Evolutionary conservation across 1,140 invertebrate genomes (phyloP), one percentile per base, ranked within the genome.

Genomic region (Anagrus nilaparvatae): DNA sequence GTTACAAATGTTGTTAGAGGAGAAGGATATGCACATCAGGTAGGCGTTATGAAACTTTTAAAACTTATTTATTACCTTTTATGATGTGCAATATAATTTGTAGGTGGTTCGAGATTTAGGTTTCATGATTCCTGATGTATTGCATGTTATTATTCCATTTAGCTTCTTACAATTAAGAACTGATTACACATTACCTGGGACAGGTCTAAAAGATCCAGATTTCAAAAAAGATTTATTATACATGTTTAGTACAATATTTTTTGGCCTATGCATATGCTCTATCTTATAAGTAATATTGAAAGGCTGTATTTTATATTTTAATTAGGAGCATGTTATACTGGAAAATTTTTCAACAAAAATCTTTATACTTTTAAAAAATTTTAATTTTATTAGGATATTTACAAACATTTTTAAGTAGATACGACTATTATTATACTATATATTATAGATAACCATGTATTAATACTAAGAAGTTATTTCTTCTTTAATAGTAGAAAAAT

Each of bases 111-210:
- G 82, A 7, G 79, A 85, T 61, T 63, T 85, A 38, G 79, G 77
- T 14, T 76, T 86, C 48, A 84, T 85, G 81, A 65, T 82, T 34
- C 81, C 82, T 4, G 82, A 86, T 56, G 54, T 82, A 31, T 60
- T 84, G 10, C 80, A 84, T 51, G 66, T 84, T 16, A 37, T 74
- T 21, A 65, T 84, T 32, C 76, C 80, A 13, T 50, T 78, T 2
- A 71, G 64, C 59, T 53, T 64, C 32, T 54, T 71, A 29, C 50
- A 58, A 23, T 59, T 54, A 35, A 54, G 57, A 49, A 49, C 49
- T 28, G 27, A 48, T 39, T 58, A 57, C 30, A 54, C 45, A 44
- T 61, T 67, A 51, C 63, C 63, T 16, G 61, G 63, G 32, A 47
- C 56, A 37, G 41, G 46, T 12, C 30, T 52, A 40, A 48, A 48